phyloP scores from a whole-genome alignment of 2,888 invertebrate species.

The Papilio protenor region DNA sequence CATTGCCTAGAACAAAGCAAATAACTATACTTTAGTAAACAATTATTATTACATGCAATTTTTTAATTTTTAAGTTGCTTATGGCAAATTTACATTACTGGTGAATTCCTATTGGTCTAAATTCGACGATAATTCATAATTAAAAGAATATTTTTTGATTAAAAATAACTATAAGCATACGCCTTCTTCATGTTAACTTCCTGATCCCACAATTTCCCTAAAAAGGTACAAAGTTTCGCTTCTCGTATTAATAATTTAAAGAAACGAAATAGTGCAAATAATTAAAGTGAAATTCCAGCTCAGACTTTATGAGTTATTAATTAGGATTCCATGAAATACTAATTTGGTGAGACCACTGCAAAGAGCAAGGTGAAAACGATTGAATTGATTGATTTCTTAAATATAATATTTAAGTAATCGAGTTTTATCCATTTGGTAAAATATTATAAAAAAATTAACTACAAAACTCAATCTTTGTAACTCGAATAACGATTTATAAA shows the following conservation, averaged over 20 bases:
- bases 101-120: too few relatives aligned
- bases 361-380: not conserved
- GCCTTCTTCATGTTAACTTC: too few relatives aligned
- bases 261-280: not conserved
- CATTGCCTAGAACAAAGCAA: not conserved
- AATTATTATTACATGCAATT: too few relatives aligned
- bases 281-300: not conserved
- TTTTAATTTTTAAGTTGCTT: too few relatives aligned
- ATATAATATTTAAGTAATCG: not conserved
- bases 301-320: not conserved
- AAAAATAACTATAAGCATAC: too few relatives aligned
- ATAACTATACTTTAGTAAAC: too few relatives aligned
- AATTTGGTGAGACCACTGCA: not conserved
- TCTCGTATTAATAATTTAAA: not conserved
- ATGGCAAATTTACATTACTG: too few relatives aligned
- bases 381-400: too few relatives aligned
- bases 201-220: too few relatives aligned
- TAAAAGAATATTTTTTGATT: too few relatives aligned
- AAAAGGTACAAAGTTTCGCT: too few relatives aligned
- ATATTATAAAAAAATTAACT: not conserved
- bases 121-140: too few relatives aligned
- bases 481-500: conserved; percentile 42
- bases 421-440: not conserved
- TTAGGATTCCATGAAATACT: not conserved
- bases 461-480: conserved; percentile 42